A percentile compares a stretch with the other conserved stretches of the same genome.
Conservation (phyloP, 2,113 vertebrate species). For the Tor tambroides region DNA sequence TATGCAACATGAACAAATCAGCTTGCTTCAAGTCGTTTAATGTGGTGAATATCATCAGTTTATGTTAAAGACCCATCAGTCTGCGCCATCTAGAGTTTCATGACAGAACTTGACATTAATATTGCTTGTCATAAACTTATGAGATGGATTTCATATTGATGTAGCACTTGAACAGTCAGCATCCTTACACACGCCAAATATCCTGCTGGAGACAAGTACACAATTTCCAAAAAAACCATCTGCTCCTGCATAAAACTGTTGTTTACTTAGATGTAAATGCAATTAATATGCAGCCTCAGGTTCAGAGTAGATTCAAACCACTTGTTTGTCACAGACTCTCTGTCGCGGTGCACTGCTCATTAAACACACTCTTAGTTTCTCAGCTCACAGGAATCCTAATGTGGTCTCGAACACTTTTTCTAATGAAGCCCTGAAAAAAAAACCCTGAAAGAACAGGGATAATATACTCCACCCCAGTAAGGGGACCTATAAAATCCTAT, state of each 20-base stretch:
- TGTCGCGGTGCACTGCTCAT: conserved; percentile 55
- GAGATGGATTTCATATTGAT: background rate
- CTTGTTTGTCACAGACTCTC: conserved; percentile 50
- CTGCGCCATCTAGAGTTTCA: too few relatives aligned
- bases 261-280: conserved; percentile 15
- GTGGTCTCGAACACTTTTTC: conserved; percentile 65
- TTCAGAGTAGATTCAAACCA: conserved; percentile 38
- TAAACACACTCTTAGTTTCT: conserved; percentile 60
- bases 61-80: too few relatives aligned
- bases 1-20: too few relatives aligned
- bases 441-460: conserved; percentile 55
- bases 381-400: conserved; percentile 67
- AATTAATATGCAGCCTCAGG: conserved; percentile 17
- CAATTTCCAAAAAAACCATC: background rate
- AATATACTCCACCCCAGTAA: conserved; percentile 71
- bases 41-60: too few relatives aligned
- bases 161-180: conserved; percentile 1
- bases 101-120: too few relatives aligned
- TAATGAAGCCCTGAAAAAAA: conserved; percentile 71
- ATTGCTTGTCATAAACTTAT: background rate
- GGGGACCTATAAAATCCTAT: conserved; percentile 65
- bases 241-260: conserved; percentile 1
- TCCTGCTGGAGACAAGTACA: background rate
- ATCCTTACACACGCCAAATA: conserved; percentile 20
- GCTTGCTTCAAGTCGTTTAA: too few relatives aligned